phyloP scores from a whole-genome alignment of 2,888 invertebrate species.

The Gastrophysa polygoni region DNA sequence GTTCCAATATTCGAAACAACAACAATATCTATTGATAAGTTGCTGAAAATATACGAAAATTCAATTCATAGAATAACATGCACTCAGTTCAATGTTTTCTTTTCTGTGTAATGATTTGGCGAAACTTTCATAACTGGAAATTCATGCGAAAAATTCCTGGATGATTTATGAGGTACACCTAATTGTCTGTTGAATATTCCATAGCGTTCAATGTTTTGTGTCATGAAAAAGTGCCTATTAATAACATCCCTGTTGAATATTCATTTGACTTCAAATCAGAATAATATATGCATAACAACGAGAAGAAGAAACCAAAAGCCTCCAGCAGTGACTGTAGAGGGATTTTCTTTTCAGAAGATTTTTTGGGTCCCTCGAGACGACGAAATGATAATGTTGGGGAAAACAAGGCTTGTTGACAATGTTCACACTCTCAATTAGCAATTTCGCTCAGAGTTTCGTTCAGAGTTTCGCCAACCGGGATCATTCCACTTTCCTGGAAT shows the following conservation, averaged over 20 bases:
- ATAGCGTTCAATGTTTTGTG: neutral
- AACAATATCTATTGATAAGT: too few relatives aligned
- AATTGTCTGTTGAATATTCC: too few relatives aligned
- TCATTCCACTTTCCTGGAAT: neutral
- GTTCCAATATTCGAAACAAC: too few relatives aligned
- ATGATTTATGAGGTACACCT: too few relatives aligned
- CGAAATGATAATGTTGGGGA: slow-evolving; percentile 10
- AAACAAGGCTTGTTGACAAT: slow-evolving; percentile 9
- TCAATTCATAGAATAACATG: too few relatives aligned
- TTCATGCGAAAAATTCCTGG: too few relatives aligned
- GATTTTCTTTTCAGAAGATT: slow-evolving; percentile 16
- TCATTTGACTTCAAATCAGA: slow-evolving; percentile 8
- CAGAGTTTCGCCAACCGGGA: neutral
- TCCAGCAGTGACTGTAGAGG: slow-evolving; percentile 10
- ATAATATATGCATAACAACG: slow-evolving; percentile 7
- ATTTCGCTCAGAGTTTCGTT: slow-evolving; percentile 14
- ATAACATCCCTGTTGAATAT: slow-evolving; percentile 7
- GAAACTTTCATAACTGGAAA: too few relatives aligned
- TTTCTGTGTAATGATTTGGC: too few relatives aligned
- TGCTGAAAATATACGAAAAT: too few relatives aligned
- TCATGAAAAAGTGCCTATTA: neutral
- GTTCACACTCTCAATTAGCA: slow-evolving; percentile 20
- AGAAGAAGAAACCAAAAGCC: slow-evolving; percentile 13
- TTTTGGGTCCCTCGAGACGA: slow-evolving; percentile 4
- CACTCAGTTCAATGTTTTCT: too few relatives aligned